These are phyloP conservation scores for Loxodonta africana DNA, from an alignment of 2,113 vertebrate genomes.

Conservation along the genomic window DNA sequence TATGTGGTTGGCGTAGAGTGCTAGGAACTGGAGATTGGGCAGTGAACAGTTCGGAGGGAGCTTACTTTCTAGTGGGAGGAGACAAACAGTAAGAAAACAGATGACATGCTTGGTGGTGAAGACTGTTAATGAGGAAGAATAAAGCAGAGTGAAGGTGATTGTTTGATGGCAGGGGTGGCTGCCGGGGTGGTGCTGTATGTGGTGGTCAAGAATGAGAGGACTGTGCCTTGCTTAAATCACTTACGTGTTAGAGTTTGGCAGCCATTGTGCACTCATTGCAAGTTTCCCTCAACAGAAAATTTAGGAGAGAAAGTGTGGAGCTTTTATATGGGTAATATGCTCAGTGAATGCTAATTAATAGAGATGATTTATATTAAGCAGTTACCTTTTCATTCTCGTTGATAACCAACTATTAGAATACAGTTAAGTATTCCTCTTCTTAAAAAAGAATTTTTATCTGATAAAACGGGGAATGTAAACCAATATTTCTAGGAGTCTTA, in stretches of 20 bases:
- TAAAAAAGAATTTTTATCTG: conserved; percentile 50
- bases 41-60: not conserved
- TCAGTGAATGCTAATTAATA: conserved; percentile 1
- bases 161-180: not conserved
- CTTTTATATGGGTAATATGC: not conserved
- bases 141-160: not conserved
- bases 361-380: conserved; percentile 29
- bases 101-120: not conserved
- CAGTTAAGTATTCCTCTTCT: not conserved
- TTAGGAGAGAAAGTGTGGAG: not conserved
- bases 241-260: not conserved
- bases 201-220: not conserved
- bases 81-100: not conserved
- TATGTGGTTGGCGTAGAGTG: not conserved
- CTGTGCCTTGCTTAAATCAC: not conserved
- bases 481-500: not conserved
- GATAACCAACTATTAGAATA: conserved; percentile 48
- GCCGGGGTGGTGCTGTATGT: not conserved
- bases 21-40: not conserved
- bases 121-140: not conserved
- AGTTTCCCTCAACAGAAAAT: conserved; percentile 45
- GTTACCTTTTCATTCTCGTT: conserved; percentile 6
- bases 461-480: conserved; percentile 8
- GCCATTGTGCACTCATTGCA: conserved; percentile 14
- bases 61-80: not conserved